Conservation (phyloP, 2,888 invertebrate species). For the Pristionchus japonicus region DNA sequence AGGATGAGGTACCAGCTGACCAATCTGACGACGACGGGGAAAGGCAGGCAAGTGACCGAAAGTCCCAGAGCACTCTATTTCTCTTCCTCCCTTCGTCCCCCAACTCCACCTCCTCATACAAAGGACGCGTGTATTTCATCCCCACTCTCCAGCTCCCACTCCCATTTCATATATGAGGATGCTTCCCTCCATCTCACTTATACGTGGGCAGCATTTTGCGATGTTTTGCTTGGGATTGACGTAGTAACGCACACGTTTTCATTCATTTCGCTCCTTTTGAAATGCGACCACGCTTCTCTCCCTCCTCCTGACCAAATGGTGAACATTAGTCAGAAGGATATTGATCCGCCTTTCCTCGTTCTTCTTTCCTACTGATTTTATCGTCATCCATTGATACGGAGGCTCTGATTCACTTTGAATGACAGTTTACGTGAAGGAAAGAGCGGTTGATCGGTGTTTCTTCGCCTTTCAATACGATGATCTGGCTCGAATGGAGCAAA, state of each 20-base stretch:
- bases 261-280: no score
- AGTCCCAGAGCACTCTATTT: neutral
- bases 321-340: neutral
- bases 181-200: slow-evolving; percentile 7
- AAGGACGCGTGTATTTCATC: neutral
- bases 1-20: neutral
- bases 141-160: neutral
- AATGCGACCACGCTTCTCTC: no score
- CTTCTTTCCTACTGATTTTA: neutral
- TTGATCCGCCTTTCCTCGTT: slow-evolving; percentile 3
- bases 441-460: neutral
- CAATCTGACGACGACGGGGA: slow-evolving; percentile 28
- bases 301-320: neutral
- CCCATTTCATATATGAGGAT: neutral
- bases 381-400: neutral
- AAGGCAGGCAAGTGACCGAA: neutral
- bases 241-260: no score
- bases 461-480: neutral
- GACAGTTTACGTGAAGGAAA: neutral
- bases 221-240: no score
- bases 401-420: slow-evolving; percentile 22
- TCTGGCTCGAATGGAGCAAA: neutral
- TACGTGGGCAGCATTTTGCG: no score
- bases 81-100: neutral
- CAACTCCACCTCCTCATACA: neutral